Evolutionary conservation across 2,888 invertebrate species (phyloP), one percentile per base, ranked within the genome.

Genomic region (Rhimphoctona megacephalus): DNA sequence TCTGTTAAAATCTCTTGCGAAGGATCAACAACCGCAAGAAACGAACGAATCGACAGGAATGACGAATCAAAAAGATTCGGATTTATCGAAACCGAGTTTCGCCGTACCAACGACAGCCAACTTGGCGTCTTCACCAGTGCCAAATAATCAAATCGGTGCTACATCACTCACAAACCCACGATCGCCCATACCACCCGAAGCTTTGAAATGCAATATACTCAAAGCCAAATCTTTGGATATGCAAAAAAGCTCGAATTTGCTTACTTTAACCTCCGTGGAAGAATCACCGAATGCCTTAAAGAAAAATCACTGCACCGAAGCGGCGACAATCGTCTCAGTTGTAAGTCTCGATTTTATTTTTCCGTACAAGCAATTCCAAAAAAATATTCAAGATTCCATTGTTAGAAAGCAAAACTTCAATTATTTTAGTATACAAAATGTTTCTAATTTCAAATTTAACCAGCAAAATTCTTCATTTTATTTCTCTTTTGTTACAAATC

Each of bases 151-250:
- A 91, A 96, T 96, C 89, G 95, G 96, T 89, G 96, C 96, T 54
- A 96, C 95, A 39, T 92, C 94, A 0, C 92, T 92, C 7, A 81
- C 94, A 83, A 93, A 94, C 33, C 93, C 94, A 19, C 93, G 94
- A 30, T 96, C 96, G 91, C 97, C 97, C 33, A 96, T 98, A 85
- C 98, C 98, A 69, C 98, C 98, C 11, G 98, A 98, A 88, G 98
- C 98, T 93, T 96, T 99, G 87, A 99, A 99, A 95, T 99, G 99
- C 95, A 99, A 98, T 95, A 98, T 99, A 93, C 95, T 99, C 80
- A 99, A 99, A 96, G 98, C 98, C 94, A 96, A 96, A 90, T 95
- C 96, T 84, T 92, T 96, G 77, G 96, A 96, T 89, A 95, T 96
- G 87, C 94, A 95, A 8, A 95, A 95, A 88, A 93, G 92, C 77